phyloP scores from a whole-genome alignment of 2,888 invertebrate species.

The Anodontia alba region DNA sequence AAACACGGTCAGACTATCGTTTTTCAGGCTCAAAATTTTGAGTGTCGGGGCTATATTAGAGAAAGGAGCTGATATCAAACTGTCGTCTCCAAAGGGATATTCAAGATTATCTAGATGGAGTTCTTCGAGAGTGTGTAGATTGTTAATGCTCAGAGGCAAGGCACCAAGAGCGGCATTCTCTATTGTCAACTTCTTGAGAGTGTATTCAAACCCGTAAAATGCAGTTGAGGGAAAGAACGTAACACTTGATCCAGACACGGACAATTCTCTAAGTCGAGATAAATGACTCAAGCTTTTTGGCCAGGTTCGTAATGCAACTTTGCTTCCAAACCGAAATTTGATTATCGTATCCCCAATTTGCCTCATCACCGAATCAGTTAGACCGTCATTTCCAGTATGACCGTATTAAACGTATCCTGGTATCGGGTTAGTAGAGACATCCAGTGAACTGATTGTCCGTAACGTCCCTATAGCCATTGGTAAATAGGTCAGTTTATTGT shows the following conservation, averaged over 20 bases:
- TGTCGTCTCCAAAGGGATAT: conserved; percentile 51
- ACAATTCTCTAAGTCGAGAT: conserved; percentile 51
- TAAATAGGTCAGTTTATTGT: conserved; percentile 41
- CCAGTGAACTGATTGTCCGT: conserved; percentile 29
- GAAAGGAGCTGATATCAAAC: conserved; percentile 59
- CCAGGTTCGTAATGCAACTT: conserved; percentile 45
- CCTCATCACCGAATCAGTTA: conserved; percentile 47
- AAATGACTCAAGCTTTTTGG: conserved; percentile 58
- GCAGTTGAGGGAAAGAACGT: conserved; percentile 48
- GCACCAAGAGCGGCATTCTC: conserved; percentile 52
- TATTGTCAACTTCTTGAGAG: conserved; percentile 57
- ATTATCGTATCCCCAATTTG: conserved; percentile 34
- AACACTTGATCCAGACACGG: conserved; percentile 46
- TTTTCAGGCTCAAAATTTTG: conserved; percentile 53
- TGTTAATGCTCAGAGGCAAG: conserved; percentile 55
- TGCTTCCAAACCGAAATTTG: conserved; percentile 59
- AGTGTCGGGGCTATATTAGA: conserved; percentile 41
- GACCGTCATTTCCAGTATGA: conserved; percentile 37
- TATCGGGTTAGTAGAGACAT: conserved; percentile 59
- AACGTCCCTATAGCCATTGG: conserved; percentile 37
- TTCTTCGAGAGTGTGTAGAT: conserved; percentile 40
- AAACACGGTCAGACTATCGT: conserved; percentile 64
- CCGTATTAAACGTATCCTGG: conserved; percentile 22
- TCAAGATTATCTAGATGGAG: conserved; percentile 61
- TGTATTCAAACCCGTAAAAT: conserved; percentile 63